Evolutionary conservation across 2,113 vertebrate species (phyloP).

Genomic region (Gracilinanus agilis): DNA sequence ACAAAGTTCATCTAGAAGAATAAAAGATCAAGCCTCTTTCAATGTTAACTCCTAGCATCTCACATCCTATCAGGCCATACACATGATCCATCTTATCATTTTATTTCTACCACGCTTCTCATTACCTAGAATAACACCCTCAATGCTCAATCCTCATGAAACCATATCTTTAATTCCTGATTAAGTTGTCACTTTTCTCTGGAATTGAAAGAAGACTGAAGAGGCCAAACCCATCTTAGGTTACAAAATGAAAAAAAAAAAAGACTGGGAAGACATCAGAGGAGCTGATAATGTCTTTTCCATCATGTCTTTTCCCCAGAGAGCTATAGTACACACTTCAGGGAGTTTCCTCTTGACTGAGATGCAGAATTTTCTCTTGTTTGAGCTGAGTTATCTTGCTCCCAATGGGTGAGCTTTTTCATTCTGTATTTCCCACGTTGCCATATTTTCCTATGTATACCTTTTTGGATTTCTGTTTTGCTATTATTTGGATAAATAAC

Average conservation of each 20-base stretch:
- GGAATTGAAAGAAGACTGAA: neutral
- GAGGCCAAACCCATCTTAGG: neutral
- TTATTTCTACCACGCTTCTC: neutral
- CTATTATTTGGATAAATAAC: neutral
- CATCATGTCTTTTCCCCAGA: neutral
- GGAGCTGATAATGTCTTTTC: neutral
- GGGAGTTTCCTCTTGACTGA: neutral
- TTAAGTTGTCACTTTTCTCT: neutral
- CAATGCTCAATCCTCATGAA: neutral
- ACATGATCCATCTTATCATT: neutral
- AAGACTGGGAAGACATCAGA: neutral
- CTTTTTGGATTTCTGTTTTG: neutral
- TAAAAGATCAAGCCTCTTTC: neutral
- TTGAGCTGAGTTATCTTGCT: neutral
- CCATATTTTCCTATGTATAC: neutral
- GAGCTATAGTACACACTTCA: neutral
- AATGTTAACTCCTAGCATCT: neutral
- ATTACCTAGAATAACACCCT: neutral
- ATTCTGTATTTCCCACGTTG: neutral
- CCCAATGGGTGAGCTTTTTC: neutral
- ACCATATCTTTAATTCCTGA: neutral
- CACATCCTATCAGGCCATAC: neutral
- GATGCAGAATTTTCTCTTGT: neutral
- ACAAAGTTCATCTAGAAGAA: no score
- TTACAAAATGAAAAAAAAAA: neutral